phyloP scores from a whole-genome alignment of 2,888 invertebrate species.

The Trachelus iudaicus region DNA sequence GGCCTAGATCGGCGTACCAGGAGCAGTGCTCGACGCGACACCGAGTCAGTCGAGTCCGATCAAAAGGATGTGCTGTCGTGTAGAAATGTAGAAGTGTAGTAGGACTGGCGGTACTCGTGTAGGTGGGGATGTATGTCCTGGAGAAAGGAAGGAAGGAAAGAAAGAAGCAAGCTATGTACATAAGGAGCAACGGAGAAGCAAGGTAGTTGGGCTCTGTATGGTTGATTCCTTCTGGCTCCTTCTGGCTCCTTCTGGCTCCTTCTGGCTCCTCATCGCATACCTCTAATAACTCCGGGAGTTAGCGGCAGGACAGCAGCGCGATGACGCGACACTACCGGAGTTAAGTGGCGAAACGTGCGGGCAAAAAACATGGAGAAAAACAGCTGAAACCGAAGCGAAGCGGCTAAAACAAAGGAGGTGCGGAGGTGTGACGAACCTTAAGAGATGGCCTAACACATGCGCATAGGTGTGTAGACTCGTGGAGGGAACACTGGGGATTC shows the following conservation, averaged over 20 bases:
- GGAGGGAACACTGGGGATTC: no score
- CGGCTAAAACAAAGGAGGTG: constrained; percentile 61
- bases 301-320: constrained; percentile 43
- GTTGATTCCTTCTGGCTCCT: not conserved
- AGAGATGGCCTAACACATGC: no score
- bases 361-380: constrained; percentile 54
- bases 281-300: constrained; percentile 46
- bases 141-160: constrained; percentile 3
- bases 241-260: not conserved
- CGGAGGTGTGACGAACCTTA: constrained; percentile 57
- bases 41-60: no score
- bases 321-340: constrained; percentile 63
- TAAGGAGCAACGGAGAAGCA: constrained; percentile 4
- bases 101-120: no score
- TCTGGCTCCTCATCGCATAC: constrained; percentile 42
- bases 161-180: constrained; percentile 19
- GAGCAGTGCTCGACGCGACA: no score
- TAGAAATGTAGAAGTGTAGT: no score
- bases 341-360: constrained; percentile 64
- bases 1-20: constrained; percentile 26
- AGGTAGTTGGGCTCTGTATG: constrained; percentile 13
- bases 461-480: no score
- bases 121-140: no score
- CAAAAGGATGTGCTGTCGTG: no score
- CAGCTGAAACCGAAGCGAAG: constrained; percentile 51